phyloP scores from a whole-genome alignment of 2,113 vertebrate genomes.

The Onychostoma macrolepis region DNA sequence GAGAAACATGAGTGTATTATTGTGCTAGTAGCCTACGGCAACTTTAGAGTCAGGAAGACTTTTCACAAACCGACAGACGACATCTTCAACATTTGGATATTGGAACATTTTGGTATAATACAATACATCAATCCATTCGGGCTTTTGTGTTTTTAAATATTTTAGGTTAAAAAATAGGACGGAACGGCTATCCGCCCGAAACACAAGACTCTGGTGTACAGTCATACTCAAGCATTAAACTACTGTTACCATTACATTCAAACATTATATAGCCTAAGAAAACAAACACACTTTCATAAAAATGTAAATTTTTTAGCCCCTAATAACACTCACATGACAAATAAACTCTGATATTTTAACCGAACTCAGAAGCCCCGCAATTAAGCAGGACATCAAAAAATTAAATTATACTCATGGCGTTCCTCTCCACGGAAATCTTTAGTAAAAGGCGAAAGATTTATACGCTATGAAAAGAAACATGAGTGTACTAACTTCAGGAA shows the following conservation, averaged over 20 bases:
- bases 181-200: too few species aligned
- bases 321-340: too few species aligned
- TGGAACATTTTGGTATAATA: not conserved
- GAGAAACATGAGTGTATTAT: conserved; percentile 12
- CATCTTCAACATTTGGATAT: not conserved
- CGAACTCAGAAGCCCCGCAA: not conserved
- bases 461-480: conserved; percentile 20
- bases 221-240: not conserved
- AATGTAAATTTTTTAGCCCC: too few species aligned
- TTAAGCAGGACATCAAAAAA: not conserved
- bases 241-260: too few species aligned
- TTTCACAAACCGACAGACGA: not conserved
- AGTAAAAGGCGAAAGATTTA: conserved; percentile 43
- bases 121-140: too few species aligned
- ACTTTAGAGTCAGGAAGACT: not conserved
- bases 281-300: too few species aligned
- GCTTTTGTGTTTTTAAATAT: not conserved
- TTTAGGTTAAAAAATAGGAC: not conserved
- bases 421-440: conserved; percentile 36
- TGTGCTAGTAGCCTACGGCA: fast-evolving
- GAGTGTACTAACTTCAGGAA: fast-evolving
- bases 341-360: too few species aligned
- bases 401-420: not conserved
- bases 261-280: too few species aligned
- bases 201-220: too few species aligned